Percentiles rank a stretch among this genome's conserved stretches.
Conservation (phyloP, 2,888 invertebrate genomes). For the Chalcis sispes region DNA sequence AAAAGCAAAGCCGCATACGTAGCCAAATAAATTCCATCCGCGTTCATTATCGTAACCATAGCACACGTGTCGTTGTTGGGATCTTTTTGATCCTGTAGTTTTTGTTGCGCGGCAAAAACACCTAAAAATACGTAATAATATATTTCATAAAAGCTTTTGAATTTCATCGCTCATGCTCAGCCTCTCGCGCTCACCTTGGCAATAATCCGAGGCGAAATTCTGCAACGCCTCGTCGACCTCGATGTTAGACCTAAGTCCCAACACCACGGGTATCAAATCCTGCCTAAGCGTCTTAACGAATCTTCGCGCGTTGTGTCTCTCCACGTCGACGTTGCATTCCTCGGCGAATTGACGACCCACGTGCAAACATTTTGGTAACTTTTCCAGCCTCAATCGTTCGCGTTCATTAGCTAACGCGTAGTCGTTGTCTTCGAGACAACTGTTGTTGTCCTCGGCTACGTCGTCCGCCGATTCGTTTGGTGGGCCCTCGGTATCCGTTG, state of each 20-base stretch:
- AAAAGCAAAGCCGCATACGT: conserved; percentile 90
- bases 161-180: no score
- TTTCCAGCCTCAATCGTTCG: conserved; percentile 77
- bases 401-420: conserved; percentile 73
- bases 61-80: conserved; percentile 75
- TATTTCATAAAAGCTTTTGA: no score
- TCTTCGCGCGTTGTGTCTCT: conserved; percentile 90
- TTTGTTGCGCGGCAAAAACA: conserved; percentile 71
- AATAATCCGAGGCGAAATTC: conserved; percentile 93
- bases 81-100: conserved; percentile 69
- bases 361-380: conserved; percentile 79
- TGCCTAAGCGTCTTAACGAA: conserved; percentile 87
- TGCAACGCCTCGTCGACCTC: conserved; percentile 95
- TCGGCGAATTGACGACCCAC: conserved; percentile 75
- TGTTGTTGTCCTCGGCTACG: conserved; percentile 65
- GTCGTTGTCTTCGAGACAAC: conserved; percentile 69
- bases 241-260: conserved; percentile 86
- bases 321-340: conserved; percentile 88
- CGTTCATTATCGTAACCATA: conserved; percentile 89
- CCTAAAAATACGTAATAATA: conserved; percentile 59
- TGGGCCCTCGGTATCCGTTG: conserved; percentile 73
- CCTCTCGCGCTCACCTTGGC: conserved; percentile 82
- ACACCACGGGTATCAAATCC: conserved; percentile 86
- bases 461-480: conserved; percentile 72
- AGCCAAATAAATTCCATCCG: conserved; percentile 95